phyloP scores from a whole-genome alignment of 2,888 invertebrate genomes.

The Hofmannophila pseudospretella region DNA sequence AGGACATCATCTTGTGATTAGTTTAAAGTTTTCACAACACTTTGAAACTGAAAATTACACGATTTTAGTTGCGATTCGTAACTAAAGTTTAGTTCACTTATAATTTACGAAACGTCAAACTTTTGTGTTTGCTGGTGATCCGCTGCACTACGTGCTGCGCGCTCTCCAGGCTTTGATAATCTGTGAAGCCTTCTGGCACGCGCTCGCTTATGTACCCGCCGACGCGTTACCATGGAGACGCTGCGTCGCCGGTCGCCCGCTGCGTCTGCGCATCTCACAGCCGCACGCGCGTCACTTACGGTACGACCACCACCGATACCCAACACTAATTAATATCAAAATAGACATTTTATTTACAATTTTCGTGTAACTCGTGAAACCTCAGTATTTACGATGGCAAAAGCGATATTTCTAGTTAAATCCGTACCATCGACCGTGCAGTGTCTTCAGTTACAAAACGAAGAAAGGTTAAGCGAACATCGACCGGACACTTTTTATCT shows the following conservation, averaged over 20 bases:
- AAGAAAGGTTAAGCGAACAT: conserved; percentile 62
- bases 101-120: conserved; percentile 75
- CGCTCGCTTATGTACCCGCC: conserved; percentile 52
- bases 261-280: conserved; percentile 31
- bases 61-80: conserved; percentile 68
- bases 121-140: conserved; percentile 56
- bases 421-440: conserved; percentile 30
- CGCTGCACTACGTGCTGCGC: conserved; percentile 73
- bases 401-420: conserved; percentile 12
- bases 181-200: conserved; percentile 44
- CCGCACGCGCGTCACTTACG: conserved; percentile 8
- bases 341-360: conserved; percentile 14
- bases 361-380: conserved; percentile 11
- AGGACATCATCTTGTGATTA: conserved; percentile 59
- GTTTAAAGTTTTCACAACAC: conserved; percentile 53
- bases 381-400: conserved; percentile 16
- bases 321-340: conserved; percentile 3
- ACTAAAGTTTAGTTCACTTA: conserved; percentile 64
- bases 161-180: conserved; percentile 66
- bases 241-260: conserved; percentile 55
- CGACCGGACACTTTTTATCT: conserved; percentile 66
- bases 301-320: conserved; percentile 7
- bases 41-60: conserved; percentile 59
- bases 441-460: conserved; percentile 50
- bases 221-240: conserved; percentile 64